Conservation (phyloP, 2,888 invertebrate genomes). For the Heteromurus nitidus region DNA sequence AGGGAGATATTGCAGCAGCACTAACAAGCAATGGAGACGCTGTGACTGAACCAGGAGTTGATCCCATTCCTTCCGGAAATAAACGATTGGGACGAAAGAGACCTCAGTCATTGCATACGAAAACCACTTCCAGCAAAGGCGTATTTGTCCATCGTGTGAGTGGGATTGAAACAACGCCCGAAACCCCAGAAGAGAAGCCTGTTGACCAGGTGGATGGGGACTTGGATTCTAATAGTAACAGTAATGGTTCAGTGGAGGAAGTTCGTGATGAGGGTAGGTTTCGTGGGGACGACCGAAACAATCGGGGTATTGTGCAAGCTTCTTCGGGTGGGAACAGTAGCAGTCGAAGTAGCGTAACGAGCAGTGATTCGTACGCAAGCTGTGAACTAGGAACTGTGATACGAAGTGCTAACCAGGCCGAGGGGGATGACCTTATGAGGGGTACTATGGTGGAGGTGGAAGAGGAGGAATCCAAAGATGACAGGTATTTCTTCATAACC, state of each 20-base stretch:
- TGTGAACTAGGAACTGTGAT: slow-evolving; percentile 29
- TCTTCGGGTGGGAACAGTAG: slow-evolving; percentile 27
- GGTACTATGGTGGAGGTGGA: slow-evolving; percentile 7
- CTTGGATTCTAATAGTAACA: too few species aligned
- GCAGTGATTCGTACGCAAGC: slow-evolving; percentile 43
- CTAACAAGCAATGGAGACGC: neutral
- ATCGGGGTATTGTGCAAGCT: neutral
- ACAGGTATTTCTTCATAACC: slow-evolving; percentile 6
- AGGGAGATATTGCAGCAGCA: neutral
- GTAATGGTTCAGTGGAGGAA: neutral
- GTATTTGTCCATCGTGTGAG: slow-evolving; percentile 22
- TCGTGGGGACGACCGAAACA: neutral
- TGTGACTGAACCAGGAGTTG: neutral
- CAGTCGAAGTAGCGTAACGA: slow-evolving; percentile 44
- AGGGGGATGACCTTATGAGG: neutral
- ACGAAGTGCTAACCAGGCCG: neutral
- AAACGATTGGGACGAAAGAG: too few species aligned
- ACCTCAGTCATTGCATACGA: slow-evolving; percentile 43
- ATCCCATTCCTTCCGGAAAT: too few species aligned
- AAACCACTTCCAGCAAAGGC: slow-evolving; percentile 29
- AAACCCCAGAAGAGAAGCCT: slow-evolving; percentile 21
- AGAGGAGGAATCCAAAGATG: slow-evolving; percentile 13
- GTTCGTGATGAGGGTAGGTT: neutral
- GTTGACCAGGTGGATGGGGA: neutral
- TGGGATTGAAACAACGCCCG: slow-evolving; percentile 42